Conservation (phyloP, 2,888 invertebrate genomes). For the Mesoligia furuncula region DNA sequence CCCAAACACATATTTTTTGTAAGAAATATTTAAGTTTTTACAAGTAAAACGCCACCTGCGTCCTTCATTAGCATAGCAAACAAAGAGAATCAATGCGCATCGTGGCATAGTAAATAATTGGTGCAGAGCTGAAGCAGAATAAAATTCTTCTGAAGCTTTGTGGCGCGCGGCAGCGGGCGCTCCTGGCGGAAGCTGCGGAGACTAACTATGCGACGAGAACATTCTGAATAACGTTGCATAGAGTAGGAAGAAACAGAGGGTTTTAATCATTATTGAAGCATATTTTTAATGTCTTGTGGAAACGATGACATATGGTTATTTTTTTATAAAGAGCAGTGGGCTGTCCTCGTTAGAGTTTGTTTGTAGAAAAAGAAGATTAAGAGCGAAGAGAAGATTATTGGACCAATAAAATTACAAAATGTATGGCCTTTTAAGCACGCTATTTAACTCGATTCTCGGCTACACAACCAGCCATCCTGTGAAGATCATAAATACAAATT, state of each 20-base stretch:
- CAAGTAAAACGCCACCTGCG: conserved; percentile 23
- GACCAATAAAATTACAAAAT: not conserved
- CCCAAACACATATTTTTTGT: no score
- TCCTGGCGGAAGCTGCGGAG: conserved; percentile 74
- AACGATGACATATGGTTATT: not conserved
- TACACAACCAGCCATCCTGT: not conserved
- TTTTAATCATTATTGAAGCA: not conserved
- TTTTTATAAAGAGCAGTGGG: no score
- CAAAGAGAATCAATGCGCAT: conserved; percentile 65
- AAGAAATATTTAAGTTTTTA: not conserved
- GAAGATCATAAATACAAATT: not conserved
- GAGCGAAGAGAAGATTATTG: no score
- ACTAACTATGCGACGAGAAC: conserved; percentile 79
- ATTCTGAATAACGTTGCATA: conserved; percentile 73
- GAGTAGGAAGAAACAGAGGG: conserved; percentile 66
- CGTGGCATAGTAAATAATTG: conserved; percentile 62
- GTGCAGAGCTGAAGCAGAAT: conserved; percentile 66
- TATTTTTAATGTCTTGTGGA: not conserved
- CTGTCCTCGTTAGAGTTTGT: not conserved
- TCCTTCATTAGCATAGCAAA: conserved; percentile 58
- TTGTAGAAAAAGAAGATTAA: not conserved
- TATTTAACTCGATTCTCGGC: no score
- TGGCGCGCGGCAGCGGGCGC: conserved; percentile 56
- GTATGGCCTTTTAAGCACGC: not conserved
- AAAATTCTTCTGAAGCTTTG: conserved; percentile 75